Percentiles rank a stretch among this genome's conserved stretches.
Conservation (phyloP, 2,113 vertebrate species). For the Tenrec ecaudatus region DNA sequence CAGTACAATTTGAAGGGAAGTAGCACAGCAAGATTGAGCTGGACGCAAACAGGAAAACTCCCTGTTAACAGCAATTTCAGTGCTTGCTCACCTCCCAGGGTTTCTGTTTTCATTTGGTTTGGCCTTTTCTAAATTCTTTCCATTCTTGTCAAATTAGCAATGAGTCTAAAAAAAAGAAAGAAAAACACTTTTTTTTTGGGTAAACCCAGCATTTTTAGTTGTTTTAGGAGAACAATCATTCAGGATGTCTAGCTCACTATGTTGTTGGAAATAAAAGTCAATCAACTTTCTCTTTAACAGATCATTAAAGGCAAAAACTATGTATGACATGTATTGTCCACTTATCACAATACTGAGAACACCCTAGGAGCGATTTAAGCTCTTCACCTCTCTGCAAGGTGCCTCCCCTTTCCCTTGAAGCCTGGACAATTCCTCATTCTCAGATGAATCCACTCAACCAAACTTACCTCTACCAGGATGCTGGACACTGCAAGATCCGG, state of each 20-base stretch:
- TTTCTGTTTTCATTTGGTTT: constrained; percentile 26
- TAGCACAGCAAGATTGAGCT: background rate
- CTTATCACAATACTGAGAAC: background rate
- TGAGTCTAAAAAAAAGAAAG: background rate
- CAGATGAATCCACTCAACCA: background rate
- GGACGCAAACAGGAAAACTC: background rate
- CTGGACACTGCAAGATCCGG: background rate
- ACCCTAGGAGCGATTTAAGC: background rate
- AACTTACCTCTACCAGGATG: background rate
- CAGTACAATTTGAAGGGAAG: background rate
- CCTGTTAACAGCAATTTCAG: background rate
- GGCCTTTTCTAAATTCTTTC: constrained; percentile 31
- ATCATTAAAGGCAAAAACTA: background rate
- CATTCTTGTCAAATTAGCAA: constrained; percentile 51
- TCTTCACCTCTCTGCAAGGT: background rate
- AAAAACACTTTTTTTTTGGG: background rate
- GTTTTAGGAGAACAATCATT: background rate
- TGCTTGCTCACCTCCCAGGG: background rate
- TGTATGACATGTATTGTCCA: background rate
- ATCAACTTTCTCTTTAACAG: background rate
- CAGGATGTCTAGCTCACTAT: background rate
- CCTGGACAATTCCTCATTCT: background rate
- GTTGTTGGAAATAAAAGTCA: background rate
- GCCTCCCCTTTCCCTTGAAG: background rate
- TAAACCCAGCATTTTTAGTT: background rate